Evolutionary conservation across 2,113 vertebrate species (phyloP).

Genomic region (Ailuropoda melanoleuca): DNA sequence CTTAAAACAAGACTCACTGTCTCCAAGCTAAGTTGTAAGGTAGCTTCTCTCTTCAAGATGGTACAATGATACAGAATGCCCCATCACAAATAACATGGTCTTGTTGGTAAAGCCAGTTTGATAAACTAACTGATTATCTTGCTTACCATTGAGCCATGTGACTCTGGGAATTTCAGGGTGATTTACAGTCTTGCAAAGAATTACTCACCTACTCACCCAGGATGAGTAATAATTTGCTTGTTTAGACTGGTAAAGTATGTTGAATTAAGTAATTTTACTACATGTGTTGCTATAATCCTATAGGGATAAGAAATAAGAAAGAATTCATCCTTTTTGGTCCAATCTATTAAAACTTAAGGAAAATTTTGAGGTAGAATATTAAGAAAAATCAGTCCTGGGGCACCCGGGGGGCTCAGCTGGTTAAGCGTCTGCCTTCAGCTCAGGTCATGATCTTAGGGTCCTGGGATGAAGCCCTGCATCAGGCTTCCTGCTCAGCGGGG

Average conservation of each 20-base stretch:
- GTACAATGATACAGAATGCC: not conserved
- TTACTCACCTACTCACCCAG: slow-evolving; percentile 42
- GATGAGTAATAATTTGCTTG: slow-evolving; percentile 53
- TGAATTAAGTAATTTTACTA: slow-evolving; percentile 55
- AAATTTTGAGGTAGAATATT: not conserved
- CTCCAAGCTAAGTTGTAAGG: not conserved
- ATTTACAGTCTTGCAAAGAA: slow-evolving; percentile 53
- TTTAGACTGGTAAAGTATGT: slow-evolving; percentile 44
- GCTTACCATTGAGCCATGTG: not conserved
- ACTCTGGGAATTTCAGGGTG: slow-evolving; percentile 46
- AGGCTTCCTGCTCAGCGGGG: not conserved
- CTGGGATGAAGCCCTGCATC: not conserved
- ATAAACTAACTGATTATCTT: slow-evolving; percentile 18
- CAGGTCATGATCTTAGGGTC: not conserved
- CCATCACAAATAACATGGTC: not conserved
- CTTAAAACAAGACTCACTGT: not conserved
- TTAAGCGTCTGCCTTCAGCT: not conserved
- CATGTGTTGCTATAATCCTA: not conserved
- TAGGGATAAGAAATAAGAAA: slow-evolving; percentile 39
- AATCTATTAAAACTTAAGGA: not conserved
- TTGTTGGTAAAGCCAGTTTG: not conserved
- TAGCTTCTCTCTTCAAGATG: not conserved
- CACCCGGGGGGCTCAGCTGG: not conserved
- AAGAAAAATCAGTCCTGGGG: not conserved
- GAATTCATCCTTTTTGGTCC: not conserved